Evolutionary conservation across 2,888 invertebrate genomes (phyloP).

Genomic region (Drosophila conformis): DNA sequence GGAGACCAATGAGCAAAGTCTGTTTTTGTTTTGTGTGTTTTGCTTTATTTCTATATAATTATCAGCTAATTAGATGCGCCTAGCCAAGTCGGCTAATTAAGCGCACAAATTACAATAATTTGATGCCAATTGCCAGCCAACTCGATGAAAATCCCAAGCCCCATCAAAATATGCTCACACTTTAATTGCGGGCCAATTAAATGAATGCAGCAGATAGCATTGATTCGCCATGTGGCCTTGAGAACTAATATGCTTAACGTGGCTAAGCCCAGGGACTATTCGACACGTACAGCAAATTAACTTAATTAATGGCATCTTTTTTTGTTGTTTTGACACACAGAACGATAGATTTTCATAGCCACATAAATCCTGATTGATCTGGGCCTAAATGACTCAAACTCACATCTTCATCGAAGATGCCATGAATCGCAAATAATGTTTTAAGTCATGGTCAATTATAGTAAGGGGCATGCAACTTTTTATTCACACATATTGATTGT

Average conservation of each 20-base stretch:
- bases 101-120: conserved; percentile 52
- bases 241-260: conserved; percentile 10
- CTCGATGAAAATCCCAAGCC: conserved; percentile 2
- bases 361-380: conserved; percentile 15
- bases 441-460: neutral
- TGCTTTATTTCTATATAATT: conserved; percentile 50
- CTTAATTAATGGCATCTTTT: conserved; percentile 57
- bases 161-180: conserved; percentile 2
- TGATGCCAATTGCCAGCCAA: conserved; percentile 1
- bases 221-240: conserved; percentile 8
- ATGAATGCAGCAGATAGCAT: conserved; percentile 23
- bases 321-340: conserved; percentile 6
- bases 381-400: neutral
- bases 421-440: neutral
- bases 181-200: conserved; percentile 59
- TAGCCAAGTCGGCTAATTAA: conserved; percentile 58
- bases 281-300: conserved; percentile 67
- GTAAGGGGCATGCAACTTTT: neutral
- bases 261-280: conserved; percentile 14
- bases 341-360: conserved; percentile 10
- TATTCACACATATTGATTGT: neutral
- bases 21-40: conserved; percentile 5
- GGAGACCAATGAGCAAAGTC: conserved; percentile 6
- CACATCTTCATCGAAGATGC: neutral
- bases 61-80: conserved; percentile 63